Evolutionary conservation across 2,797 vertebrate species (phyloP).

Genomic region (Falco concolor): DNA sequence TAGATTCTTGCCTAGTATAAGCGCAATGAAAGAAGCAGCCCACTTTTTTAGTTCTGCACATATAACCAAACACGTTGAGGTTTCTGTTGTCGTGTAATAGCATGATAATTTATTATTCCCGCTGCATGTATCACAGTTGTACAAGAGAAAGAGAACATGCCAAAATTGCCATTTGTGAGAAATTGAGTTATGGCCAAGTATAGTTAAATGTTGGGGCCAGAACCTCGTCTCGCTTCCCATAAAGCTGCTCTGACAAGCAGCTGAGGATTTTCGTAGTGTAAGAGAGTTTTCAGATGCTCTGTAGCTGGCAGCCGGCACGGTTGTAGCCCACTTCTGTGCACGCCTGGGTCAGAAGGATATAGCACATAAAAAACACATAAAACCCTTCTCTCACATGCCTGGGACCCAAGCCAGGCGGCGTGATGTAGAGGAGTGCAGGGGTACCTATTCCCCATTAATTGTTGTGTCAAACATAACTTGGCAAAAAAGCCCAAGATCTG

Average conservation of each 20-base stretch:
- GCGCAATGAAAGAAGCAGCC: background rate
- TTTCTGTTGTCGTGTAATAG: conserved; percentile 31
- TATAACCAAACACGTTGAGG: background rate
- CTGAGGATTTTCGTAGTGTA: background rate
- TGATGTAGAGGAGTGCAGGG: background rate
- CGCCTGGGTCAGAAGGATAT: background rate
- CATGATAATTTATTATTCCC: conserved; percentile 47
- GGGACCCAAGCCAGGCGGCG: background rate
- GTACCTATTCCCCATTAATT: background rate
- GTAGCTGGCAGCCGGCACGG: background rate
- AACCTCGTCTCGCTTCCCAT: conserved; percentile 41
- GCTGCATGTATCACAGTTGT: background rate
- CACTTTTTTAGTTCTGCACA: background rate
- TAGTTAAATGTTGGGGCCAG: background rate
- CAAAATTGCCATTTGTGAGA: conserved; percentile 58
- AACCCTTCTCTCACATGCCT: background rate
- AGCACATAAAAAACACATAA: background rate
- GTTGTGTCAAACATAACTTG: background rate
- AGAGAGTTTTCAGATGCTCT: conserved; percentile 11
- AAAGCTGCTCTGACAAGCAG: conserved; percentile 34
- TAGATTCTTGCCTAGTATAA: background rate
- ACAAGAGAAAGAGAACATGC: conserved; percentile 6
- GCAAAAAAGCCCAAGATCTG: fast-evolving
- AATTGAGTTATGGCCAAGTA: conserved; percentile 28
- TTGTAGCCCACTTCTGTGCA: background rate